Evolutionary conservation across 2,113 vertebrate species (phyloP), one percentile per base, ranked within the genome.

Genomic region (Brienomyrus brachyistius): DNA sequence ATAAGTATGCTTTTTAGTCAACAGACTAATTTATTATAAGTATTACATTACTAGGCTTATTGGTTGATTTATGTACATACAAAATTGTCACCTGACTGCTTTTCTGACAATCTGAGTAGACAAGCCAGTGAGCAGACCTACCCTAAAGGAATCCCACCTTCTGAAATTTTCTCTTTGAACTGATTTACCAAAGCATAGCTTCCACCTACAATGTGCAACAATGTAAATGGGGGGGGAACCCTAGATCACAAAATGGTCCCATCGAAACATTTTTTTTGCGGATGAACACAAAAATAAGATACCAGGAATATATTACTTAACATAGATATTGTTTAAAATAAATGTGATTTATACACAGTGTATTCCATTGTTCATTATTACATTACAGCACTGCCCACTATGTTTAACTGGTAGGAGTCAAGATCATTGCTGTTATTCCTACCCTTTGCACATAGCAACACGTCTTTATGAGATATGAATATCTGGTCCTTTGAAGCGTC

Each of bases 61-160:
- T 85, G 74, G 43, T 70, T 66, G 40, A 86, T 90, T 87, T 87
- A 90, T 90, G 70, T 88, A 88, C 87, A 90, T 86, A 86, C 87
- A 90, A 90, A 90, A 86, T 48, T 17, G 56, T 66, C 40, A 47
- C 45, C 77, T 70, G 74, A 70, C 48, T 31, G 50, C 48, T 86
- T 88, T 88, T 31, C 40, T 86, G 47, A 88, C 80, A 84, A 80
- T 85, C n/a, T 54, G 85, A 54, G 85, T 52, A 86, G 83, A 85
- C 50, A 54, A 35, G 50, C 85, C 85, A 86, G 47, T 54, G 15
- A 87, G 51, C 50, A 87, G 85, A n/a, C 51, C 23, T 21, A 11
- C 48, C 51, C 48, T 17, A 54, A 35, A 48, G 35, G 8, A 87
- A n/a, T 54, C 23, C 31, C 51, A 87, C 6, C 51, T 40, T 86